phyloP scores from a whole-genome alignment of 2,888 invertebrate genomes.

The Brenthis hecate region DNA sequence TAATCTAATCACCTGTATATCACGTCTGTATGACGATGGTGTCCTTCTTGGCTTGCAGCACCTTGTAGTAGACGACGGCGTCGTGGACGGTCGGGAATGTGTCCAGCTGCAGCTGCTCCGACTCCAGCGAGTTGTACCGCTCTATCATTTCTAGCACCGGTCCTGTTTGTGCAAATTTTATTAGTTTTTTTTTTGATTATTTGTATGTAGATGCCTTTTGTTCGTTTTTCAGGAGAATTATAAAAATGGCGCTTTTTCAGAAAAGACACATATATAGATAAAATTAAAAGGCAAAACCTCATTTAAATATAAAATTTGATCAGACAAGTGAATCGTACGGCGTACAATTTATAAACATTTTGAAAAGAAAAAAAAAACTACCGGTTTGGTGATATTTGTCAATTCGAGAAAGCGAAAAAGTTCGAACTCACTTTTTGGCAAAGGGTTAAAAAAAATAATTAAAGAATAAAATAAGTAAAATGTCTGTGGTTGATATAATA shows the following conservation, averaged over 20 bases:
- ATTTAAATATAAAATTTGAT: too few species aligned
- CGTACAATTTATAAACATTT: too few species aligned
- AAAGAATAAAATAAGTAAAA: not conserved
- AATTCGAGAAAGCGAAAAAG: not conserved
- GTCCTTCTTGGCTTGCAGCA: conserved; percentile 48
- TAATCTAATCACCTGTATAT: conserved; percentile 2
- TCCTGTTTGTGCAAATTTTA: conserved; percentile 61
- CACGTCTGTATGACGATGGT: conserved; percentile 48
- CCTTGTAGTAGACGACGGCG: conserved; percentile 81
- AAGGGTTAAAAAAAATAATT: too few species aligned
- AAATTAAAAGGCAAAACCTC: too few species aligned
- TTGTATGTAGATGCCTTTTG: too few species aligned
- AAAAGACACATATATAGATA: too few species aligned
- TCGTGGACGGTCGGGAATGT: conserved; percentile 88
- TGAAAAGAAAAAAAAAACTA: too few species aligned
- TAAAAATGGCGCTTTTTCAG: not conserved
- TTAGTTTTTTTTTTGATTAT: too few species aligned
- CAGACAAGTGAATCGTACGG: too few species aligned
- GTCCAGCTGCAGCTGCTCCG: conserved; percentile 77
- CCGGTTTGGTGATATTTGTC: not conserved
- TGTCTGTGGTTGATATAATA: too few species aligned
- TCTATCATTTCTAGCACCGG: conserved; percentile 85
- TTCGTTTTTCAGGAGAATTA: too few species aligned
- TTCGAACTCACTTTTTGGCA: too few species aligned
- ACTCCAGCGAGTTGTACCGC: conserved; percentile 80